A percentile compares a stretch with the other conserved stretches of the same genome.
These are phyloP conservation scores for Tuberolachnus salignus DNA, from an alignment of 2,888 invertebrate species.

Conservation along the genomic window DNA sequence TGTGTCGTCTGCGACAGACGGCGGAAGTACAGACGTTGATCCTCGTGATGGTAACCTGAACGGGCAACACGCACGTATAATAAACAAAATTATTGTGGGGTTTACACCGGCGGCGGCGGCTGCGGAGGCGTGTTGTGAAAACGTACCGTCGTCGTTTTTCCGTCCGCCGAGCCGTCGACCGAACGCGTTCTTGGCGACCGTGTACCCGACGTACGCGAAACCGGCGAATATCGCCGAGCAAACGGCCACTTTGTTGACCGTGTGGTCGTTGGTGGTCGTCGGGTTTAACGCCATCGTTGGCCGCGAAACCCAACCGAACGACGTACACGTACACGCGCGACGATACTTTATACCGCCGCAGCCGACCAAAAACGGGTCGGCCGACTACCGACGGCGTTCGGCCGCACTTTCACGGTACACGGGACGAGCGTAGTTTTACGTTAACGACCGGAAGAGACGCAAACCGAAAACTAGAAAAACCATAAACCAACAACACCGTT, in stretches of 20 bases:
- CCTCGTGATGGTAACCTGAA: constrained; percentile 61
- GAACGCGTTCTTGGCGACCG: constrained; percentile 63
- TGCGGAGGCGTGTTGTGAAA: too few relatives aligned
- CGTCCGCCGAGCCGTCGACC: constrained; percentile 62
- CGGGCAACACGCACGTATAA: not conserved
- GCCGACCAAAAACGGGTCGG: too few relatives aligned
- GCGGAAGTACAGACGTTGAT: constrained; percentile 63
- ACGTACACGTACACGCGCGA: too few relatives aligned
- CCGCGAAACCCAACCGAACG: too few relatives aligned
- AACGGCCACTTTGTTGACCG: constrained; percentile 64
- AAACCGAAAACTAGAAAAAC: too few relatives aligned
- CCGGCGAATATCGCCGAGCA: constrained; percentile 66
- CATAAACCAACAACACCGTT: too few relatives aligned
- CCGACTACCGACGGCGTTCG: too few relatives aligned
- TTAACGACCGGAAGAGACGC: too few relatives aligned
- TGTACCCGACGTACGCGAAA: constrained; percentile 65
- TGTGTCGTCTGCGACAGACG: constrained; percentile 64
- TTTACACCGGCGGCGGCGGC: not conserved
- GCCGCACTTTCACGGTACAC: too few relatives aligned
- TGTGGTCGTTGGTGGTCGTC: constrained; percentile 61
- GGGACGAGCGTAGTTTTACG: too few relatives aligned
- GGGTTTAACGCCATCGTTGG: constrained; percentile 60
- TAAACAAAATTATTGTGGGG: too few relatives aligned
- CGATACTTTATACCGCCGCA: too few relatives aligned
- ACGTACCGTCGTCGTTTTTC: constrained; percentile 61